Percentiles rank a stretch among this genome's conserved stretches.
Conservation (phyloP, 2,113 vertebrate genomes). For the Macrotis lagotis region DNA sequence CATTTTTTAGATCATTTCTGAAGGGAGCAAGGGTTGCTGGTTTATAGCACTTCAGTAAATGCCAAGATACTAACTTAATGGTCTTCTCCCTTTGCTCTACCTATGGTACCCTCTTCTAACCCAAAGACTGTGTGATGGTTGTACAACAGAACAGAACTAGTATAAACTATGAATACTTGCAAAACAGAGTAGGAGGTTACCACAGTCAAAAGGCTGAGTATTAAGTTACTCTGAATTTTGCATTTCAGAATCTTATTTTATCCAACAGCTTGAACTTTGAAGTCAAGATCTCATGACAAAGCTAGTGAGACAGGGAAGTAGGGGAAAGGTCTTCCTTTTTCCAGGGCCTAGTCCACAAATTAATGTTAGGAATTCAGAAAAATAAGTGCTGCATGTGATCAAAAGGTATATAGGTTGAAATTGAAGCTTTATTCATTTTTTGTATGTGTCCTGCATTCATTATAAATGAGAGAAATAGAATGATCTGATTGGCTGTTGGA, state of each 20-base stretch:
- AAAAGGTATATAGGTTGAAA: constrained; percentile 39
- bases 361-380: constrained; percentile 6
- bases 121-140: constrained; percentile 1
- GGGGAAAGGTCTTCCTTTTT: not conserved
- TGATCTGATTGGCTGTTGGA: too few species aligned
- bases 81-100: not conserved
- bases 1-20: constrained; percentile 12
- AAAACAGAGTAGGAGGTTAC: not conserved
- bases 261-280: not conserved
- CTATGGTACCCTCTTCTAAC: constrained; percentile 4
- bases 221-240: not conserved
- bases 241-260: constrained; percentile 32
- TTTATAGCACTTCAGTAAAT: too few species aligned
- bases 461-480: too few species aligned
- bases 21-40: not conserved
- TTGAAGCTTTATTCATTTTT: constrained; percentile 2
- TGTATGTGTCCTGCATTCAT: too few species aligned
- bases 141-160: not conserved
- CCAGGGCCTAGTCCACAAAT: constrained; percentile 28
- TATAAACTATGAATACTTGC: not conserved
- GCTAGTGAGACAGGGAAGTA: not conserved
- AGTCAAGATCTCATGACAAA: not conserved
- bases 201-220: constrained; percentile 21
- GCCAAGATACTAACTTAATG: too few species aligned
- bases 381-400: constrained; percentile 16